Base-by-base conservation (phyloP, 2,797 vertebrate genomes). In the Rhinoraja longicauda region DNA sequence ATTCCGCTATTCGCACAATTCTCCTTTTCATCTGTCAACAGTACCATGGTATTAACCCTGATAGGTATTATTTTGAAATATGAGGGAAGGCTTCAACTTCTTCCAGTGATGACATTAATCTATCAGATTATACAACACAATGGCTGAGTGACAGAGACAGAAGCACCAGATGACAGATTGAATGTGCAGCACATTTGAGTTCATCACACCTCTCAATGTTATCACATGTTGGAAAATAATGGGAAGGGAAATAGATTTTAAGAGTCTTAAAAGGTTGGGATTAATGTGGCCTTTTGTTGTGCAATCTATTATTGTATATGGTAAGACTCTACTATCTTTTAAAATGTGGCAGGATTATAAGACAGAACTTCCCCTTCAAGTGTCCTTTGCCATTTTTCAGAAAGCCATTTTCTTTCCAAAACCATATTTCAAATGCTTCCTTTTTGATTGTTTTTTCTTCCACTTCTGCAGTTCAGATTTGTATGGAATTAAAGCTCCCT, bases 21-120 rank as follows among this genome's bases (percentile, higher is more conserved):
- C 29, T 19, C 59, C n/a, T 32, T 6, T 88, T 67, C 84, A 88
- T 88, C 62, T 88, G 59, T 88, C 84, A 88, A 67, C 84, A 36
- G 59, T 21, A 88, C 59, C 62, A 67, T 36, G 36, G 84, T 32
- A 88, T 88, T 88, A 88, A 4, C 84, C 45, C 59, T 88, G 84
- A 88, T 88, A 88, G 29, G 84, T 88, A 62, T 88, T 88, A 88
- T 67, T 88, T 88, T 88, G 84, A 88, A 88, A 88, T 88, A 88
- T 88, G 59, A 88, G 84, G n/a, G 59, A 88, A 88, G 84, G 84
- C 19, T 88, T 88, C 62, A 59, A 88, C 59, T 67, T 88, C 67
- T 88, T 32, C 29, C 84, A 88, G 84, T 88, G 62, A 88, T 67
- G 84, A 67, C 84, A 88, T 88, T 64, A 88, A 88, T 88, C 59